phyloP scores from a whole-genome alignment of 2,113 vertebrate genomes.

The Alectura lathami region DNA sequence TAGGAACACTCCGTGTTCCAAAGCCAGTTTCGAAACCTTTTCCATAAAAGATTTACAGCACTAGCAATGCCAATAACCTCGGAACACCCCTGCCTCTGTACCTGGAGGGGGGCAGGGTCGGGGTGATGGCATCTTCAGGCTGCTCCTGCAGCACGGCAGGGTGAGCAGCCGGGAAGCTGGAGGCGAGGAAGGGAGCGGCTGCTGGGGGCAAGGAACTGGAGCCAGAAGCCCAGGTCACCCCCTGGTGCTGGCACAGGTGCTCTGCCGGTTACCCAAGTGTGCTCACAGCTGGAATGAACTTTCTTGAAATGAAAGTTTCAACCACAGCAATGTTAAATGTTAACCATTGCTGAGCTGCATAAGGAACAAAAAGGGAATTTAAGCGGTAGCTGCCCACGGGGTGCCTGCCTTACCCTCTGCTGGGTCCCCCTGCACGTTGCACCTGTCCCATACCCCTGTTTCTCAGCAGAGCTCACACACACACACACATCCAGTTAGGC shows the following conservation, averaged over 20 bases:
- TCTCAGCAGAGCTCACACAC: accelerated
- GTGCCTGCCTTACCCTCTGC: neutral
- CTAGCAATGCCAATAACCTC: neutral
- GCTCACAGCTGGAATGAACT: neutral
- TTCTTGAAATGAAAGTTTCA: neutral
- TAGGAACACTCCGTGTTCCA: neutral
- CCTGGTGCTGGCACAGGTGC: neutral
- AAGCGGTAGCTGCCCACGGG: neutral
- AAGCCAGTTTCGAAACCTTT: neutral
- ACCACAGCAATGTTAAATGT: neutral
- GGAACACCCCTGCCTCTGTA: neutral
- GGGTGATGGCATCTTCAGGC: neutral
- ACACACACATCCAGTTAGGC: neutral
- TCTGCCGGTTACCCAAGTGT: neutral
- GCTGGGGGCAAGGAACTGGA: neutral
- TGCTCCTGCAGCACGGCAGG: neutral
- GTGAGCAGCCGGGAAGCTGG: neutral
- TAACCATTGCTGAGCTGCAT: too few species aligned
- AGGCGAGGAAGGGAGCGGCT: neutral
- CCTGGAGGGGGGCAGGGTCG: accelerated
- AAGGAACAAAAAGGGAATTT: neutral
- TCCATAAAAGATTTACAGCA: neutral
- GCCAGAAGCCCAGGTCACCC: too few species aligned
- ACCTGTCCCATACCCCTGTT: neutral
- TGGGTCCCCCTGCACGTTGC: neutral